These are phyloP conservation scores for Mionectes macconnelli DNA, from an alignment of 2,113 vertebrate species.

Conservation along the genomic window DNA sequence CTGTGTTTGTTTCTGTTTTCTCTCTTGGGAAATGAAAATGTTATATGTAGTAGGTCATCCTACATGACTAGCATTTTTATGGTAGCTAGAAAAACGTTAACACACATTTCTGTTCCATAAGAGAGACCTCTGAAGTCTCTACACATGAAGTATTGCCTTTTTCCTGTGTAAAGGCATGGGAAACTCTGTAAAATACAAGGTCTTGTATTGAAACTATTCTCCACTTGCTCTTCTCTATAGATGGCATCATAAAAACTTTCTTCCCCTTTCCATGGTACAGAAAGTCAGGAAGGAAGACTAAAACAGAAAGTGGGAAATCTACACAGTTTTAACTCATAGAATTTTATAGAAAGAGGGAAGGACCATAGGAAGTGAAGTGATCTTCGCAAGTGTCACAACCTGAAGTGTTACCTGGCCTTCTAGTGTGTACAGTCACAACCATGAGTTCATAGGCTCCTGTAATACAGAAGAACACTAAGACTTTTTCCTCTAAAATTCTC, in stretches of 20 bases:
- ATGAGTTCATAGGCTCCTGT: not conserved
- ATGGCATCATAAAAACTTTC: not conserved
- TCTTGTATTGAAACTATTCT: not conserved
- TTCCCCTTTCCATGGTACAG: not conserved
- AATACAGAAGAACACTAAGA: not conserved
- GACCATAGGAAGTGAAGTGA: not conserved
- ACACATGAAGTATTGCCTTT: not conserved
- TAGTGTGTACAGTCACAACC: not conserved
- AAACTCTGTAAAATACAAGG: not conserved
- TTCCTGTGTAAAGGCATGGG: not conserved
- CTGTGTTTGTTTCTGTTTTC: not conserved
- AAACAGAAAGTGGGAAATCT: not conserved
- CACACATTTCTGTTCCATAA: not conserved
- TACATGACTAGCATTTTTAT: not conserved
- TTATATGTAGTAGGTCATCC: not conserved
- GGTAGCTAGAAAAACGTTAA: not conserved
- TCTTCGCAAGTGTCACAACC: not conserved
- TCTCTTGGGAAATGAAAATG: not conserved
- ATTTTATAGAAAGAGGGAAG: not conserved
- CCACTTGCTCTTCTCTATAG: not conserved
- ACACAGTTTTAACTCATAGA: not conserved
- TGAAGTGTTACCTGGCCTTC: not conserved
- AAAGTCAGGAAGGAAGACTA: not conserved
- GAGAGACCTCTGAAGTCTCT: not conserved
- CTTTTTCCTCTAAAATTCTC: not conserved